phyloP scores from a whole-genome alignment of 2,113 vertebrate species.

The Himantopus leucocephalus region DNA sequence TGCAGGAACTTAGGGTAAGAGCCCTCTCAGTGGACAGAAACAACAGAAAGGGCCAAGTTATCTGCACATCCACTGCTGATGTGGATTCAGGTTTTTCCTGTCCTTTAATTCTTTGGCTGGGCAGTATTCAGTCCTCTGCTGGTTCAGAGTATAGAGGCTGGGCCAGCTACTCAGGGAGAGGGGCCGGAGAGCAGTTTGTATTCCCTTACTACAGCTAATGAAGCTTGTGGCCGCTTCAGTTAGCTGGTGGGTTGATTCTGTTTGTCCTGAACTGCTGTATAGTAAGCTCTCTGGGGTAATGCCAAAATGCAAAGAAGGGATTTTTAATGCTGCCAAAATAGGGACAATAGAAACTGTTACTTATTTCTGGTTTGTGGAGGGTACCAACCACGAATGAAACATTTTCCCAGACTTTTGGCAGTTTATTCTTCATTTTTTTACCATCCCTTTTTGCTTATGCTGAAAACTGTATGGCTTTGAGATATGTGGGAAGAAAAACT shows the following conservation, averaged over 20 bases:
- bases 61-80: not conserved
- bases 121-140: not conserved
- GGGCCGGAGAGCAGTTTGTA: not conserved
- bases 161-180: not conserved
- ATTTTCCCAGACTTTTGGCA: not conserved
- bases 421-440: not conserved
- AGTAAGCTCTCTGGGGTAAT: not conserved
- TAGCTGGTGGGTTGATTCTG: not conserved
- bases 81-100: not conserved
- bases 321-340: not conserved
- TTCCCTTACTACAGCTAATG: rapidly evolving
- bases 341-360: not conserved
- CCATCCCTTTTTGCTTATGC: not conserved
- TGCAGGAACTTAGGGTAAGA: slow-evolving; percentile 81
- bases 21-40: not conserved
- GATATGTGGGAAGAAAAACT: not conserved
- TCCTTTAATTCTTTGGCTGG: not conserved
- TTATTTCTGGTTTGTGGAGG: not conserved
- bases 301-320: not conserved
- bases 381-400: not conserved
- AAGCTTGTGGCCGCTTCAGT: not conserved
- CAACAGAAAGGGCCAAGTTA: not conserved
- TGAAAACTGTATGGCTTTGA: not conserved
- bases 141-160: not conserved
- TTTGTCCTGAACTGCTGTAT: not conserved